phyloP scores from a whole-genome alignment of 2,888 invertebrate species.

The Fragum whitleyi region DNA sequence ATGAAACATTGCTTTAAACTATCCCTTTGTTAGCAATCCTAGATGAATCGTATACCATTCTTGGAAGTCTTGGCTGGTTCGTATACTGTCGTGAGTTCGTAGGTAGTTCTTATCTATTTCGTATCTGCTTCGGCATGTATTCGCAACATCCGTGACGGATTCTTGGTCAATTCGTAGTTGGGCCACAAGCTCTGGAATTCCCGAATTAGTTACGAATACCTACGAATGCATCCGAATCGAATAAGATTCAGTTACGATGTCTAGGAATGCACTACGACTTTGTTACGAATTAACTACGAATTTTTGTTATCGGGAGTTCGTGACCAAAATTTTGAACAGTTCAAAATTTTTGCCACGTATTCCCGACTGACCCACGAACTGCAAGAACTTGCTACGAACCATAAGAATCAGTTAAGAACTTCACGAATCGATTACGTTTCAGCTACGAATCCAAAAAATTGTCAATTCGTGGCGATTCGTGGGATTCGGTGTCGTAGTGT shows the following conservation, averaged over 20 bases:
- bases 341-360: conserved; percentile 39
- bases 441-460: conserved; percentile 27
- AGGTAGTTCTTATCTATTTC: conserved; percentile 36
- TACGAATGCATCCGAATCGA: conserved; percentile 29
- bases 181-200: conserved; percentile 24
- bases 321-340: conserved; percentile 45
- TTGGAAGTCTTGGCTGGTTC: conserved; percentile 39
- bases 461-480: conserved; percentile 19
- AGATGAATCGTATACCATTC: conserved; percentile 37
- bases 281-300: conserved; percentile 40
- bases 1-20: conserved; percentile 25
- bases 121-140: conserved; percentile 37
- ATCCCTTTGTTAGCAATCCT: conserved; percentile 23
- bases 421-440: conserved; percentile 19
- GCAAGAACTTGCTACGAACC: conserved; percentile 31
- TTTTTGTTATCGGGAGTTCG: conserved; percentile 35
- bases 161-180: conserved; percentile 34
- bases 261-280: conserved; percentile 32
- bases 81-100: conserved; percentile 35
- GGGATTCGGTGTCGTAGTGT: conserved; percentile 18
- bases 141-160: conserved; percentile 43
- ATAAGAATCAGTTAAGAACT: conserved; percentile 31
- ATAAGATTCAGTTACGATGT: conserved; percentile 9
- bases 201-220: conserved; percentile 38
- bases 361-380: conserved; percentile 28